Evolutionary conservation across 2,797 vertebrate species (phyloP), one percentile per base, ranked within the genome.

Genomic region (Xenentodon cancila): DNA sequence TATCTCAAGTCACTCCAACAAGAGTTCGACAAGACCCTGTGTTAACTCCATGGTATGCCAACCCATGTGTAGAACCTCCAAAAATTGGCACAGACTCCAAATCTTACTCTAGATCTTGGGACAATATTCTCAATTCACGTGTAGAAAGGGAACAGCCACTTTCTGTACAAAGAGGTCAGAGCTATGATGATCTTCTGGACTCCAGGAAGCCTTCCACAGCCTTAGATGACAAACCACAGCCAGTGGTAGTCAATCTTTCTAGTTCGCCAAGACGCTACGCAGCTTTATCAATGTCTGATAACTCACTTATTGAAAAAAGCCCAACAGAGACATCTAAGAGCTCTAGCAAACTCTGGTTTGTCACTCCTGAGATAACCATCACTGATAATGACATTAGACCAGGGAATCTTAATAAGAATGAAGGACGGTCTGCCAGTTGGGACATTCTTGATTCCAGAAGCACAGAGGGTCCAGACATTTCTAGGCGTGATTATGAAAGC

Each of bases 321-420:
- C 94, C 96, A 0, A 84, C 89, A 0, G 95, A 96, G 32, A 79
- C 77, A 0, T 85, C 94, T 43, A 93, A 93, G 0, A 90, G 85
- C 2, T 59, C 83, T 0, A 93, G 92, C 65, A 95, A 96, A 61
- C 95, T 95, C 15, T 99, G 97, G 97, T 97, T 96, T 3, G 94
- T 99, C 52, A 97, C 97, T 0, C 97, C 97, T 0, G 97, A 98
- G 86, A 99, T 99, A 86, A 99, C 97, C 64, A 99, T 99, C 85
- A 99, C 97, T 0, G 97, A 99, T 87, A 99, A 99, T 0, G 97
- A 99, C 72, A 93, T 97, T 73, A 92, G 94, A 7, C 82, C 94
- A 1, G 89, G 93, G 0, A 93, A 90, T 45, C 79, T 91, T 59
- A 86, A 80, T 59, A 94, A 92, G 56, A 76, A 79, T 0, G 94